Conservation (phyloP, 1,140 invertebrate species). For the Ceratina calcarata region DNA sequence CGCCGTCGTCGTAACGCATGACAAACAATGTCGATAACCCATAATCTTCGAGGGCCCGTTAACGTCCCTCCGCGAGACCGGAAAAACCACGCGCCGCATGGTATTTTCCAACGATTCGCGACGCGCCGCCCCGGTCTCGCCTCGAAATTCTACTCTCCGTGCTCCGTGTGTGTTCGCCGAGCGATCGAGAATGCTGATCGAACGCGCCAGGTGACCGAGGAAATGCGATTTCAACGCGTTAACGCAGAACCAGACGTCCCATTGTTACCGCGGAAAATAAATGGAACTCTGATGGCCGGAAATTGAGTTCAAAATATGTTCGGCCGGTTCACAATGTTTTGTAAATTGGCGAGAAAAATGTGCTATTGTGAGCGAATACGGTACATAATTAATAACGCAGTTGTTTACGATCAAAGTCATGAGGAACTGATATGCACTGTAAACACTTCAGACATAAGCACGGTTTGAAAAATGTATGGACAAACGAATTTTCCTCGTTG, state of each 20-base stretch:
- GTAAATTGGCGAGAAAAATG: no score
- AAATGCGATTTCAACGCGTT: constrained; percentile 1
- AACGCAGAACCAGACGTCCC: background rate
- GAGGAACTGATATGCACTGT: no score
- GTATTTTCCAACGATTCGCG: constrained; percentile 30
- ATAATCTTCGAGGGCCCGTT: constrained; percentile 33
- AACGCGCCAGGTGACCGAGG: background rate
- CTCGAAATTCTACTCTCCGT: background rate
- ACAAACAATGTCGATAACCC: constrained; percentile 44
- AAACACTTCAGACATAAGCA: no score
- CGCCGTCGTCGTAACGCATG: constrained; percentile 35
- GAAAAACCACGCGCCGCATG: constrained; percentile 20
- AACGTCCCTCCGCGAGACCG: constrained; percentile 16
- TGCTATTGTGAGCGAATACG: no score
- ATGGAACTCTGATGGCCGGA: no score
- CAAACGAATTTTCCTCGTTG: background rate
- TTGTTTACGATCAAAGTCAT: no score
- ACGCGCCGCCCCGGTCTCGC: constrained; percentile 12
- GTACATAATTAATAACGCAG: no score
- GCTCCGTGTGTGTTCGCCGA: background rate
- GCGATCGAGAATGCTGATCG: background rate
- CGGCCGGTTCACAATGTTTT: no score
- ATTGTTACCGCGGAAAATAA: no score
- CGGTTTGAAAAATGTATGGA: no score
- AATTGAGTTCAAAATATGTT: no score